phyloP scores from a whole-genome alignment of 2,113 vertebrate genomes.

The Chloropsis hardwickii region DNA sequence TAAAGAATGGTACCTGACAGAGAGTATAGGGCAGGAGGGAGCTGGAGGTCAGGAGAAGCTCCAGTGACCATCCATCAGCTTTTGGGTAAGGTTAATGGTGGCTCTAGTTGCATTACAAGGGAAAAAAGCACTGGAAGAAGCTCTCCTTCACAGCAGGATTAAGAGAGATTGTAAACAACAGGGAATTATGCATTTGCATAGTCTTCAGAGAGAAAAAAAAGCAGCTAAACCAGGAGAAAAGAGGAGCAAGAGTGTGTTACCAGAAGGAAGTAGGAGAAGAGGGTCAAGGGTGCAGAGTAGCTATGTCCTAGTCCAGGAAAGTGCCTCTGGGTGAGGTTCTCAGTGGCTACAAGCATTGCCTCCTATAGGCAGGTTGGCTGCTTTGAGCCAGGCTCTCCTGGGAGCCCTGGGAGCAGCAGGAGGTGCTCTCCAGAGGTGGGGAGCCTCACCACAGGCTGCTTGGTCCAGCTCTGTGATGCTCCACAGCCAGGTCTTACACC shows the following conservation, averaged over 20 bases:
- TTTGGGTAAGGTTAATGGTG: not conserved
- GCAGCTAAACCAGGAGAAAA: not conserved
- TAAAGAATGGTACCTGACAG: not conserved
- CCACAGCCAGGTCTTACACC: accelerated
- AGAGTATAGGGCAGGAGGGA: not conserved
- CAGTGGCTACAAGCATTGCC: not conserved
- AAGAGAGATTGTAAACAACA: not conserved
- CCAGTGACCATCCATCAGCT: not conserved
- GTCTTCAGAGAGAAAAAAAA: not conserved
- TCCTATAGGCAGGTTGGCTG: not conserved
- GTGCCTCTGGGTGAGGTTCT: not conserved
- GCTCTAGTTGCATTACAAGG: not conserved
- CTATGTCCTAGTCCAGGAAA: not conserved
- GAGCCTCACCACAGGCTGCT: accelerated
- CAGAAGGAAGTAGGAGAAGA: not conserved
- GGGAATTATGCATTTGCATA: not conserved
- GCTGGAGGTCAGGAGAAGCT: not conserved
- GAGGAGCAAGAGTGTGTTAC: not conserved
- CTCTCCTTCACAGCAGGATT: not conserved
- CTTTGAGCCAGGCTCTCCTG: not conserved
- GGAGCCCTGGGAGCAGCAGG: accelerated
- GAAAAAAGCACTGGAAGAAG: not conserved
- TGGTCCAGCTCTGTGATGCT: too few species aligned
- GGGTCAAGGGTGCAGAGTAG: not conserved
- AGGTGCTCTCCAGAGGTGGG: not conserved